phyloP scores from a whole-genome alignment of 2,113 vertebrate genomes.

The Lynx canadensis region DNA sequence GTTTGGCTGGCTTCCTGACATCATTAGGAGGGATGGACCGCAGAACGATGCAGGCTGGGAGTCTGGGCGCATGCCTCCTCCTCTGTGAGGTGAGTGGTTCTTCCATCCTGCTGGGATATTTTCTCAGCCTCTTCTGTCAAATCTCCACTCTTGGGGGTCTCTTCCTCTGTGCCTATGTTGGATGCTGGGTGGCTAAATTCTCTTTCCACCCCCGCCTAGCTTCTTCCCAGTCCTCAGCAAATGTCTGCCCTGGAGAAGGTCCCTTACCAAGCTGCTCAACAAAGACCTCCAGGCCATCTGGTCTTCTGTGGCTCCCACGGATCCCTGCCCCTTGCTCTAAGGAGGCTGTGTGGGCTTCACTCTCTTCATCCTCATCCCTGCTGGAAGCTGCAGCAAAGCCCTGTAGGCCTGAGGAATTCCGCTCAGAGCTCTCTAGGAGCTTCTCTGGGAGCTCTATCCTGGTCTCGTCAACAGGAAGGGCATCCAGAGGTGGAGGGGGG shows the following conservation, averaged over 20 bases:
- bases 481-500: background rate
- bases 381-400: background rate
- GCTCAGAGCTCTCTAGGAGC: background rate
- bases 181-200: background rate
- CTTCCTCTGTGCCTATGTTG: background rate
- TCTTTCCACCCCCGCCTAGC: background rate
- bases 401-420: background rate
- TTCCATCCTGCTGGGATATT: conserved; percentile 31
- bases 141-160: background rate
- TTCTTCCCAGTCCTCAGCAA: background rate
- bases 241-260: background rate
- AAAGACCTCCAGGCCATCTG: fast-evolving
- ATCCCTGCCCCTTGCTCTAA: background rate
- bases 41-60: background rate
- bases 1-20: conserved; percentile 47
- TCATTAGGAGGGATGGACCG: background rate
- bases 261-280: background rate
- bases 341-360: background rate
- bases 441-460: background rate
- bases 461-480: background rate
- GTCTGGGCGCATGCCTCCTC: background rate
- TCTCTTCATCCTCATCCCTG: background rate
- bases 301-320: background rate
- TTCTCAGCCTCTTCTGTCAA: conserved; percentile 44
- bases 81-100: background rate